These are phyloP conservation scores for Myotis davidii DNA, from an alignment of 2,113 vertebrate species.

Conservation along the genomic window DNA sequence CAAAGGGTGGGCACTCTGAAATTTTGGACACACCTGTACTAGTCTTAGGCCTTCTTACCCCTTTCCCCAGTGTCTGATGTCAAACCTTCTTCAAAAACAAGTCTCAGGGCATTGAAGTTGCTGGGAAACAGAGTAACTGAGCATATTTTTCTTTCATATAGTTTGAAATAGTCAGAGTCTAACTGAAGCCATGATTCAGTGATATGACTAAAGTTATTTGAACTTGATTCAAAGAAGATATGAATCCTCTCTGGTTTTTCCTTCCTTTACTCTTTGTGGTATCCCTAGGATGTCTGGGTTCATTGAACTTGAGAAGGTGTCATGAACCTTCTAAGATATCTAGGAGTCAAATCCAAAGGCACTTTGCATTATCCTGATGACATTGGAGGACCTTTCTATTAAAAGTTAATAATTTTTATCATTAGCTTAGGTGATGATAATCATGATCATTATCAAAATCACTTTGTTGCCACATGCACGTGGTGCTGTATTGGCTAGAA, in stretches of 20 bases:
- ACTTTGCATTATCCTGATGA: not conserved
- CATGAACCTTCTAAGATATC: not conserved
- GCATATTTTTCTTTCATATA: not conserved
- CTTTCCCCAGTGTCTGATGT: not conserved
- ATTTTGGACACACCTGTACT: not conserved
- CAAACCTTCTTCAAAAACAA: not conserved
- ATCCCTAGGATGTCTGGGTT: not conserved
- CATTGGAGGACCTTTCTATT: not conserved
- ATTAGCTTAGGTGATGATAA: not conserved
- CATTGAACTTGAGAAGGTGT: not conserved
- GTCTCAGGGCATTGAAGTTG: not conserved
- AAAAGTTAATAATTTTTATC: conserved; percentile 46
- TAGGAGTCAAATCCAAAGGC: conserved; percentile 3
- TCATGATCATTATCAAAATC: not conserved
- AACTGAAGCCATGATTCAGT: not conserved
- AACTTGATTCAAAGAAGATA: not conserved
- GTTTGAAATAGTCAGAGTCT: not conserved
- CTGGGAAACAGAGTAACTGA: not conserved
- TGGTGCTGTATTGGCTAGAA: not conserved
- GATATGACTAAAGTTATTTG: not conserved
- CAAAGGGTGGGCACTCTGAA: not conserved
- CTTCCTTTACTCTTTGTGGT: not conserved
- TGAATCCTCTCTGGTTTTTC: not conserved
- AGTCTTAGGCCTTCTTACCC: not conserved
- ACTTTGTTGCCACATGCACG: not conserved